Conservation (phyloP, 1,140 invertebrate genomes). For the Meloidogyne hapla region DNA sequence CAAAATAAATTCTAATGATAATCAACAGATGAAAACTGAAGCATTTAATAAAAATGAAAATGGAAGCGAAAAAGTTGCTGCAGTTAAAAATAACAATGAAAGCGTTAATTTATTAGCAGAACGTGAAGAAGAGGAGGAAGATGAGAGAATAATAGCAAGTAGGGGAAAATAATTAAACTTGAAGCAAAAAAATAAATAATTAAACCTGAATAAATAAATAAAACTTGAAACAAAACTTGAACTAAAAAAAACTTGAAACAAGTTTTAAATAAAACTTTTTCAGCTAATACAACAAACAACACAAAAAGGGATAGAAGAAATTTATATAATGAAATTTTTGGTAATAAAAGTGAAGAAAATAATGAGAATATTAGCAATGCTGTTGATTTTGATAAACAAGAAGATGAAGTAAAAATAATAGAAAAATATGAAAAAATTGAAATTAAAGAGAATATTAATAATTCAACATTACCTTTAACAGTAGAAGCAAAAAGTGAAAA, state of each 20-base stretch:
- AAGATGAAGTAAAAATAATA: neutral
- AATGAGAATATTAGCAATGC: neutral
- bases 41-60: neutral
- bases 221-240: neutral
- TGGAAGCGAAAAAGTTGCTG: slow-evolving; percentile 2
- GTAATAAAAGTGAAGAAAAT: neutral
- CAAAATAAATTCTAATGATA: no score
- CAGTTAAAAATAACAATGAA: slow-evolving; percentile 6
- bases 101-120: slow-evolving; percentile 14
- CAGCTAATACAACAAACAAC: neutral
- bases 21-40: neutral
- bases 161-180: slow-evolving; percentile 4
- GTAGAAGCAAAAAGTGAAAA: neutral
- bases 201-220: neutral
- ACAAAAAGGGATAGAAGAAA: neutral
- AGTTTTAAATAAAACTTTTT: neutral
- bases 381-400: neutral
- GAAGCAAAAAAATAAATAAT: neutral
- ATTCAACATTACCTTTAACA: neutral
- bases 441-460: neutral
- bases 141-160: slow-evolving; percentile 17
- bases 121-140: slow-evolving; percentile 30
- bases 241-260: neutral
- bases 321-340: slow-evolving; percentile 1
- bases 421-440: neutral